Evolutionary conservation across 1,140 invertebrate species (phyloP).

Genomic region (Drosophila punjabiensis): DNA sequence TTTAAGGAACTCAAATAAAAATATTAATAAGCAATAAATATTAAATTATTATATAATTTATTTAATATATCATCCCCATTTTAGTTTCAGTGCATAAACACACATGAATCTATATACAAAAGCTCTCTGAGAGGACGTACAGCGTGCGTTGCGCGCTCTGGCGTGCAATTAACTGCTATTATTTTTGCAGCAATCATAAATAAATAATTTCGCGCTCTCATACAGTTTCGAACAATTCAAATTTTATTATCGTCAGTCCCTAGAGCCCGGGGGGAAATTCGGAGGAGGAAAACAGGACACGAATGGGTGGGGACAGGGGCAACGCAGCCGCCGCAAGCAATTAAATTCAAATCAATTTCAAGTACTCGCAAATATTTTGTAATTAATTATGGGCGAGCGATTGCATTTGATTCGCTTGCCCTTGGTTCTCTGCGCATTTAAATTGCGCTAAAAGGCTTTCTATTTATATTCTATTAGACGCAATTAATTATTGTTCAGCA

Average conservation of each 20-base stretch:
- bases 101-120: constrained; percentile 23
- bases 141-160: constrained; percentile 40
- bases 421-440: constrained; percentile 11
- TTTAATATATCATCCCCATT: not conserved
- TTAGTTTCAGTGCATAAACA: constrained; percentile 12
- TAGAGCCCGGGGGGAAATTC: not conserved
- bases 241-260: constrained; percentile 66
- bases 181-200: constrained; percentile 84
- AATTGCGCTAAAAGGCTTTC: constrained; percentile 49
- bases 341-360: constrained; percentile 85
- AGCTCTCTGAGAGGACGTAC: not conserved
- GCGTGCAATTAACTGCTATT: constrained; percentile 85
- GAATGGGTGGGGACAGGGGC: not conserved
- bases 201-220: constrained; percentile 83
- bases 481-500: constrained; percentile 42
- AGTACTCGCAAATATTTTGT: constrained; percentile 83
- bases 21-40: not conserved
- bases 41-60: too few relatives aligned
- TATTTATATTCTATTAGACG: constrained; percentile 46
- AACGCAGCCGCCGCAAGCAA: constrained; percentile 59
- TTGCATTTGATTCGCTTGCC: constrained; percentile 59
- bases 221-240: constrained; percentile 76
- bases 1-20: not conserved
- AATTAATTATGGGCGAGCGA: constrained; percentile 78
- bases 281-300: constrained; percentile 20